Evolutionary conservation across 92 coral and sea anemone genomes (phyloP).

Genomic region (Siderastrea radians): DNA sequence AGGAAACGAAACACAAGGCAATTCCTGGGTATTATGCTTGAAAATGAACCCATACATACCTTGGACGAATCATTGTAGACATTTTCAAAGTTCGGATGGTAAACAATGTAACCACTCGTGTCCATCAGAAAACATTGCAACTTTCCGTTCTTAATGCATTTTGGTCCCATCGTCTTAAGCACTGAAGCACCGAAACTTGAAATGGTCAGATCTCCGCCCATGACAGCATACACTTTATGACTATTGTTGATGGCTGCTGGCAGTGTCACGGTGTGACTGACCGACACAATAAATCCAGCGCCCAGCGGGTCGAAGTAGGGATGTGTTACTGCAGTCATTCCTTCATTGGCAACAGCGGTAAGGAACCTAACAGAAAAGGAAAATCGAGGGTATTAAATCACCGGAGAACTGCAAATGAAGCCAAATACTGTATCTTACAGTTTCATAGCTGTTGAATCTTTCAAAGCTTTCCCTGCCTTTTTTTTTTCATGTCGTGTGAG

Average conservation of each 20-base stretch:
- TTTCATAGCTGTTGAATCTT: too few relatives aligned
- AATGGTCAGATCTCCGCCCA: constrained; percentile 72
- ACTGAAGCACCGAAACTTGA: constrained; percentile 50
- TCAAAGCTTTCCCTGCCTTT: too few relatives aligned
- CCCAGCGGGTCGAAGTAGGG: constrained; percentile 87
- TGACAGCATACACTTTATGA: constrained; percentile 62
- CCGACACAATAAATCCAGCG: constrained; percentile 68
- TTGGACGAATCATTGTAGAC: constrained; percentile 62
- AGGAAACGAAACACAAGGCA: too few relatives aligned
- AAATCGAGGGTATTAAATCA: not conserved
- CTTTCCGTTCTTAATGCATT: constrained; percentile 28
- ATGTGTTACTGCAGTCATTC: constrained; percentile 48
- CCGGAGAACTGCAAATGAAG: too few relatives aligned
- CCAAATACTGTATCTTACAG: too few relatives aligned
- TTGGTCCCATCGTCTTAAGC: constrained; percentile 47
- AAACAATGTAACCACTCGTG: constrained; percentile 74
- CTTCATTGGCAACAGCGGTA: constrained; percentile 49
- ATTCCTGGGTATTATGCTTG: too few relatives aligned
- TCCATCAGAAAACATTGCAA: constrained; percentile 76
- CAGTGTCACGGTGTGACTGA: constrained; percentile 58
- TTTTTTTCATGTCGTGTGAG: too few relatives aligned
- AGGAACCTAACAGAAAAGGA: constrained; percentile 54
- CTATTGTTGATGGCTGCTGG: constrained; percentile 16
- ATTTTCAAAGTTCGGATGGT: constrained; percentile 76
- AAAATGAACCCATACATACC: not conserved